Conservation (phyloP, 2,888 invertebrate species). For the Cosmorhoe ocellata region DNA sequence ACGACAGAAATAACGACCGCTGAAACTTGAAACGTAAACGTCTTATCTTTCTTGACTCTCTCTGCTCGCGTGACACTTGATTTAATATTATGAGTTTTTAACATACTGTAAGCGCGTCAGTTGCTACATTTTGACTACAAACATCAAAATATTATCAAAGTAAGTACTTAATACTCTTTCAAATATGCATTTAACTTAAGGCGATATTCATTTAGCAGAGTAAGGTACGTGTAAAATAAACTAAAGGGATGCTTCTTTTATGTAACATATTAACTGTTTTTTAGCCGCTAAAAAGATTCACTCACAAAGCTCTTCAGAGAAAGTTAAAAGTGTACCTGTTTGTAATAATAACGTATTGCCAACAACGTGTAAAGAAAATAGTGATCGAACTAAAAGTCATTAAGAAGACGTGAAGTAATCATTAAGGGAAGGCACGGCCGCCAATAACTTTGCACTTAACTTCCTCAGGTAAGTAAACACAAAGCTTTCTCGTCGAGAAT, state of each 20-base stretch:
- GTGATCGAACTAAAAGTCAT: conserved; percentile 56
- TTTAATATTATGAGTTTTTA: conserved; percentile 30
- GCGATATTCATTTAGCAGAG: no score
- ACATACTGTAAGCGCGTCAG: conserved; percentile 15
- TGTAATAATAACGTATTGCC: conserved; percentile 41
- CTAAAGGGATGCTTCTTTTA: no score
- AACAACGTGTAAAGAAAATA: conserved; percentile 36
- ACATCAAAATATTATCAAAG: neutral
- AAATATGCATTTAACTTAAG: no score
- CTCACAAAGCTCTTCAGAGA: conserved; percentile 8
- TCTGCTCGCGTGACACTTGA: conserved; percentile 33
- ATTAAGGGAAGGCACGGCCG: conserved; percentile 46
- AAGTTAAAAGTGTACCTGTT: conserved; percentile 37
- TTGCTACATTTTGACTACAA: conserved; percentile 7
- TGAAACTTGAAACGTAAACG: conserved; percentile 56
- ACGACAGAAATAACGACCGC: conserved; percentile 57
- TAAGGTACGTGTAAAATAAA: no score
- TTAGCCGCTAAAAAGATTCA: neutral
- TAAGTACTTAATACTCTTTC: no score
- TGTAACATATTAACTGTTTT: no score
- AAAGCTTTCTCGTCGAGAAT: conserved; percentile 14
- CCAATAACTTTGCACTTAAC: conserved; percentile 55
- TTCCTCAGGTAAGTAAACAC: conserved; percentile 33
- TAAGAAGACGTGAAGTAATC: conserved; percentile 54
- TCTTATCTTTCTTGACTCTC: conserved; percentile 51